phyloP scores from a whole-genome alignment of 2,888 invertebrate species.

The Cephus runcator region DNA sequence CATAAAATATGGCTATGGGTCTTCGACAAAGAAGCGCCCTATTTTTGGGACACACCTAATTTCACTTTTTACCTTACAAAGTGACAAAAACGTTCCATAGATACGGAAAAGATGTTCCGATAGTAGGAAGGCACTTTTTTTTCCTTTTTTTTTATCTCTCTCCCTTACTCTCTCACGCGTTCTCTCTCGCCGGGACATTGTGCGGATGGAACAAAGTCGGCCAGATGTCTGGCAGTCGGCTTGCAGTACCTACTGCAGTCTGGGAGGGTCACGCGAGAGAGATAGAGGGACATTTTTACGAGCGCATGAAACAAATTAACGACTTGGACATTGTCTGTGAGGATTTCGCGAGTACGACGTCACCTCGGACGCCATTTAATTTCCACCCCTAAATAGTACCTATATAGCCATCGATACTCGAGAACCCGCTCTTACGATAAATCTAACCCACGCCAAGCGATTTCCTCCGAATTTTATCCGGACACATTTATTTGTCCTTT shows the following conservation, averaged over 20 bases:
- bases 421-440: no score
- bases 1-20: neutral
- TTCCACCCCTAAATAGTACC: no score
- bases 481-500: no score
- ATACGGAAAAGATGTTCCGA: conserved; percentile 10
- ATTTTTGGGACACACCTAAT: conserved; percentile 17
- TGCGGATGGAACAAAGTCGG: neutral
- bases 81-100: conserved; percentile 15
- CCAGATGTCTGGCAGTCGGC: neutral
- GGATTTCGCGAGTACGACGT: conserved; percentile 10
- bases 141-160: neutral
- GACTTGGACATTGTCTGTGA: conserved; percentile 19
- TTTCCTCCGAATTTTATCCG: no score
- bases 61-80: conserved; percentile 9
- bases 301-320: conserved; percentile 22
- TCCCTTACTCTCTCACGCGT: neutral
- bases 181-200: neutral
- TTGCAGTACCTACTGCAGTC: no score
- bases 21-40: neutral
- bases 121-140: conserved; percentile 1
- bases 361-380: neutral
- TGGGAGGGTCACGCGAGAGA: conserved; percentile 10
- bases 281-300: conserved; percentile 10
- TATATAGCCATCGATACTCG: no score
- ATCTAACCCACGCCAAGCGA: no score